Base-by-base conservation (phyloP, 2,888 invertebrate genomes). In the Scaptomyza reducta region DNA sequence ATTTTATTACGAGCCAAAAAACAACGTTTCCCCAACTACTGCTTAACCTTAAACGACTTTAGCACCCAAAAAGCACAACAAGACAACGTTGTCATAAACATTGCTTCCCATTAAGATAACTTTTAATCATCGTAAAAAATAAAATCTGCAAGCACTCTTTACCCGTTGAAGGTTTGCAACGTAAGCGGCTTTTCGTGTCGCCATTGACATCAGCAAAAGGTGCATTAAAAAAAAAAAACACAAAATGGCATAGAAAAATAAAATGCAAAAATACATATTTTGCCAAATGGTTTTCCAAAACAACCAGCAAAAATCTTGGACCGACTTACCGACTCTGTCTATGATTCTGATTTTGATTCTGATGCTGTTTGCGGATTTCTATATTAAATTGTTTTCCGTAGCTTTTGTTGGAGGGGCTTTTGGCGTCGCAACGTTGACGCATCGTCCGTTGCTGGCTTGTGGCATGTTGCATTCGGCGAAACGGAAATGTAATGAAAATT, bases 401-500 rank as follows among this genome's bases (percentile, higher is more conserved):
- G 72, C 72, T 55, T 57, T 58, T 57, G 16, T 40, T 46, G 44
- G 44, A 38, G 57, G 54, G 14, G 35, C 35, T 41, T 41, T n/a
- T 25, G 22, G n/a, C 45, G 45, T 42, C 35, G 55, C 54, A 31
- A 33, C 55, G 56, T 49, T 33, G 64, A 38, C 18, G n/a, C 49
- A 6, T 27, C 42, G 49, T 35, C 29, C 46, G 56, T 35, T 55
- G 44, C n/a, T 44, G 70, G 59, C 60, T 58, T 55, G 71, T 54
- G 64, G 68, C 61, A 62, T 76, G 63, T 62, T 76, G 77, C 54
- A 74, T 55, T 68, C 70, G 72, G 49, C 65, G 66, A 79, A 82
- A 78, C 79, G 83, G 84, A 86, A 83, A 80, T 77, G 84, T 86
- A 83, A 83, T 83, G 83, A 84, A 83, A 83, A 86, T 83, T 83